Base-by-base conservation (phyloP, 2,888 invertebrate genomes). In the Ceriagrion tenellum region DNA sequence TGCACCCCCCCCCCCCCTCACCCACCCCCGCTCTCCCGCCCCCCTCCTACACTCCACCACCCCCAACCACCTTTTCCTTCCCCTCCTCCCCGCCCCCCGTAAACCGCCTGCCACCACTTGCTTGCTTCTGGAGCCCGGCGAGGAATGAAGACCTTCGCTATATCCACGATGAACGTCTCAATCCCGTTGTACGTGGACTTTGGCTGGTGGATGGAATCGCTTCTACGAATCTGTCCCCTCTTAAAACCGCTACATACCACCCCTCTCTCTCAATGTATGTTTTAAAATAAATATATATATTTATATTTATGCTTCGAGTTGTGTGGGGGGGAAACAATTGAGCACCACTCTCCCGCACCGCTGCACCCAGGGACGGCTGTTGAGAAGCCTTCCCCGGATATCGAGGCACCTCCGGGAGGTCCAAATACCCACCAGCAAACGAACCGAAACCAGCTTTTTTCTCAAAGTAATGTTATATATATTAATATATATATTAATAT, bases 331-430 rank as follows among this genome's bases (percentile, higher is more conserved):
- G 26, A 81, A 81, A 81, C 81, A 81, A 81, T 35, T 81, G 81
- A 81, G 81, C 93, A 93, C 69, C 93, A 93, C 93, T 91, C 35
- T 93, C 93, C 23, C 93, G 69, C 93, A 93, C 93, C 93, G 69
- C 91, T 63, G 91, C 63, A 91, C 91, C 47, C 91, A 55, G 47
- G 69, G 69, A 59, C 35, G 30, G 93, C 69, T 69, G 30, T 40
- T 18, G 74, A 26, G 59, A 20, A 59, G 93, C 10, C 69, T 59
- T 59, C 81, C 81, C 81, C 35, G 30, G 81, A 35, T n/a, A 81
- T 81, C 81, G 81, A 81, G 81, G 90, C 90, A 90, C 55, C n/a
- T 90, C 56, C 81, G 81, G 81, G 30, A 69, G 81, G 81, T 81
- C 81, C 81, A 30, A 81, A 35, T 35, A 35, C 30, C 30, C 30